These are phyloP conservation scores for Catalaphyllia jardinei DNA, from an alignment of 64 coral and sea anemone genomes.

Conservation along the genomic window DNA sequence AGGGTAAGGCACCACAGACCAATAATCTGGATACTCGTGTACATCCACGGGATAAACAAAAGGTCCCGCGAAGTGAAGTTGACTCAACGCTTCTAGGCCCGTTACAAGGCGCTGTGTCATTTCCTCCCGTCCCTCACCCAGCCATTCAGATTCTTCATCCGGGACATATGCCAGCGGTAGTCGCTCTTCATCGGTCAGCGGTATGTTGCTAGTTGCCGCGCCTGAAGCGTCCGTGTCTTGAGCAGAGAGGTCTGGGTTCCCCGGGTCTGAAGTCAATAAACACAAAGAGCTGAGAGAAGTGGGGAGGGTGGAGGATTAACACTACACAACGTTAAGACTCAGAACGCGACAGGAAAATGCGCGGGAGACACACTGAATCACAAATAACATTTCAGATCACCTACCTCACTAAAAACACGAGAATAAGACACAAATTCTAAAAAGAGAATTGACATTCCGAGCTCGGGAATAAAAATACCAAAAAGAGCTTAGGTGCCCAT, in stretches of 20 bases:
- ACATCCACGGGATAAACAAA: conserved; percentile 99
- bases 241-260: conserved; percentile 50
- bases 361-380: too few species aligned
- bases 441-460: background rate
- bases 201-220: conserved; percentile 92
- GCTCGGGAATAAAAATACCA: background rate
- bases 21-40: conserved; percentile 91
- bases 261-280: conserved; percentile 34
- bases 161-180: conserved; percentile 75
- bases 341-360: too few species aligned
- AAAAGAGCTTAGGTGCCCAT: background rate
- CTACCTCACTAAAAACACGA: too few species aligned
- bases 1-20: conserved; percentile 94
- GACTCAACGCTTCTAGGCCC: conserved; percentile 72
- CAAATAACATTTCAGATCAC: too few species aligned
- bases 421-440: too few species aligned
- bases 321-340: too few species aligned
- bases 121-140: conserved; percentile 79
- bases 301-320: too few species aligned
- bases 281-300: background rate
- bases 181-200: conserved; percentile 88
- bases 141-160: conserved; percentile 81
- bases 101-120: conserved; percentile 69
- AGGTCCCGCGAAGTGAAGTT: conserved; percentile 83
- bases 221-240: conserved; percentile 75